A percentile compares a stretch with the other conserved stretches of the same genome.
Conservation (phyloP, 2,113 vertebrate genomes). For the Diadophis punctatus region DNA sequence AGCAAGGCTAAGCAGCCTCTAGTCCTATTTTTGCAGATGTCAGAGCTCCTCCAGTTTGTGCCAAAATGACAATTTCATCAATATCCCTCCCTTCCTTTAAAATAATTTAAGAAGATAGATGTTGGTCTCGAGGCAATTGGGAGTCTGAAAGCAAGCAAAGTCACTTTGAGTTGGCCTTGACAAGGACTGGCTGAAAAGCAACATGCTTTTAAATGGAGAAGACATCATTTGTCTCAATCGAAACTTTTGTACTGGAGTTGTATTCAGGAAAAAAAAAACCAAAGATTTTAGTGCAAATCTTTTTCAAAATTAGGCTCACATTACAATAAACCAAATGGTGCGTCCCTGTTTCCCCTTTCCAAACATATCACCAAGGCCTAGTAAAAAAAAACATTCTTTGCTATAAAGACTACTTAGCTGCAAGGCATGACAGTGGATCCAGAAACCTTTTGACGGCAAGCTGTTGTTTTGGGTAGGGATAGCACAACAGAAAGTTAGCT, state of each 20-base stretch:
- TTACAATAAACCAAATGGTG: background rate
- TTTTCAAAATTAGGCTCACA: background rate
- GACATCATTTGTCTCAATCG: background rate
- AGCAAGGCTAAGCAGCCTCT: background rate
- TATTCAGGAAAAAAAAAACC: background rate
- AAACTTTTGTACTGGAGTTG: background rate
- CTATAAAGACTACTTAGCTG: background rate
- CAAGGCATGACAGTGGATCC: background rate
- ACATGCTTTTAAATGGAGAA: background rate
- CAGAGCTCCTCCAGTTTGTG: background rate
- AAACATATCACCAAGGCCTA: background rate
- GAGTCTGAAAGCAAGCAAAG: background rate
- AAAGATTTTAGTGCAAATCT: background rate
- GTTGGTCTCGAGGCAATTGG: background rate
- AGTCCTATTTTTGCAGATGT: background rate
- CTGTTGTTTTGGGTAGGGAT: background rate
- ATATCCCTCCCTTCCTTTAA: background rate
- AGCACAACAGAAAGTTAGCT: background rate
- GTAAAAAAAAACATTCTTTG: background rate
- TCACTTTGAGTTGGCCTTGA: background rate
- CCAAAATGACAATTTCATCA: background rate
- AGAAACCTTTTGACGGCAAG: background rate
- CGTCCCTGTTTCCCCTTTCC: background rate
- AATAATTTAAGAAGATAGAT: background rate
- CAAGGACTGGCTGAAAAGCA: background rate